A percentile compares a stretch with the other conserved stretches of the same genome.
Evolutionary conservation across 1,140 invertebrate species (phyloP).

Genomic region (Musca vetustissima): DNA sequence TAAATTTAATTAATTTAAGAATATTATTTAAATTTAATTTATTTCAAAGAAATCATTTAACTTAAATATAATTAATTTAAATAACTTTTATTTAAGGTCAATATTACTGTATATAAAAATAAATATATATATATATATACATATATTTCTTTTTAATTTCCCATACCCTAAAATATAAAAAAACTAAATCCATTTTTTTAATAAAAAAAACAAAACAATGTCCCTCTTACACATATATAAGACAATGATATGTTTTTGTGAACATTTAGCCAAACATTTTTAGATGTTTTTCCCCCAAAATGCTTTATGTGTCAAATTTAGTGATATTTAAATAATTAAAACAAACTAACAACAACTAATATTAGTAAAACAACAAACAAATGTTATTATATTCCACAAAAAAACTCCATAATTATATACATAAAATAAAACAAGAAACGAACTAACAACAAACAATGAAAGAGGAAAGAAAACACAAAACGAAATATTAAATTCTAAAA

Average conservation of each 20-base stretch:
- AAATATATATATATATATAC: no score
- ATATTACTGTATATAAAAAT: no score
- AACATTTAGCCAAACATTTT: conserved; percentile 47
- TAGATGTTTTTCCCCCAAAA: background rate
- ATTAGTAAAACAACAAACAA: background rate
- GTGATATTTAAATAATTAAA: conserved; percentile 40
- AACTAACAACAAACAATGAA: background rate
- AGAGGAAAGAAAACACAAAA: no score
- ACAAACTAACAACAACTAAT: background rate
- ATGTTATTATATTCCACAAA: background rate
- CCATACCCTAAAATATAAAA: background rate
- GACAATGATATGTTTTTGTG: background rate
- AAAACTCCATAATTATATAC: background rate
- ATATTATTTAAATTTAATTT: no score
- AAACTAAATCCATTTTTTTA: no score
- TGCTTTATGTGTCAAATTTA: conserved; percentile 54
- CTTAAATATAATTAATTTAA: no score
- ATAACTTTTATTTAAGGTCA: no score
- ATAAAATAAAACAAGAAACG: background rate
- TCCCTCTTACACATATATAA: background rate
- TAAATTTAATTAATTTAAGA: no score
- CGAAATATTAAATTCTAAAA: background rate
- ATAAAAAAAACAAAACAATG: no score
- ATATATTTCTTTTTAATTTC: background rate
- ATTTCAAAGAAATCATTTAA: no score